Conservation (phyloP, 2,888 invertebrate genomes). For the Danaus chrysippus region DNA sequence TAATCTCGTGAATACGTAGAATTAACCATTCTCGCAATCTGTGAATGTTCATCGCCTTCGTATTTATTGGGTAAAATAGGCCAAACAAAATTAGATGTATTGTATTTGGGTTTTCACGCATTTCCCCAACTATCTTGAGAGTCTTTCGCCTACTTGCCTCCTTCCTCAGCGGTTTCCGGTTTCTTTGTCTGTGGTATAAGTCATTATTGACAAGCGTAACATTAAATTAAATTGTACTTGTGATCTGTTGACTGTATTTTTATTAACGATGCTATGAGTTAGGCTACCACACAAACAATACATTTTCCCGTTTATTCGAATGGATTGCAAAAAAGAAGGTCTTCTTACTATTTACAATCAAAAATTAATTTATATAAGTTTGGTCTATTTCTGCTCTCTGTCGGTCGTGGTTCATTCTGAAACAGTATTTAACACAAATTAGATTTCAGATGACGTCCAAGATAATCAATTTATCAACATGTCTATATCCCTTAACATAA, state of each 20-base stretch:
- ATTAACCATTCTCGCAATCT: slow-evolving; percentile 1
- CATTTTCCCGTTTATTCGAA: neutral
- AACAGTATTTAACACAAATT: too few relatives aligned
- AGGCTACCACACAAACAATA: neutral
- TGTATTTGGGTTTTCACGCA: slow-evolving; percentile 23
- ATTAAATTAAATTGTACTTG: neutral
- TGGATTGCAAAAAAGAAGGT: neutral
- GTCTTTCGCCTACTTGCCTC: slow-evolving; percentile 49
- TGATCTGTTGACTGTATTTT: neutral
- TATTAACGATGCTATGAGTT: neutral
- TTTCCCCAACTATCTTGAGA: slow-evolving; percentile 38
- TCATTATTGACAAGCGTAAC: slow-evolving; percentile 8
- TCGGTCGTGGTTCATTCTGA: too few relatives aligned
- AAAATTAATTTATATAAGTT: too few relatives aligned
- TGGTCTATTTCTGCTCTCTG: too few relatives aligned
- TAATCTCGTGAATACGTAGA: neutral
- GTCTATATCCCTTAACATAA: too few relatives aligned
- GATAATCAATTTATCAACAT: too few relatives aligned
- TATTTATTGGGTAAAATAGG: slow-evolving; percentile 15
- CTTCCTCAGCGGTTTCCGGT: slow-evolving; percentile 41
- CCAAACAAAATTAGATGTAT: slow-evolving; percentile 21
- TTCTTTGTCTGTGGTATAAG: slow-evolving; percentile 26
- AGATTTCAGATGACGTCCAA: too few relatives aligned
- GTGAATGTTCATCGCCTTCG: slow-evolving; percentile 6
- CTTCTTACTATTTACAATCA: too few relatives aligned